Percentiles rank a stretch among this genome's conserved stretches.
phyloP scores from a whole-genome alignment of 2,797 vertebrate species.

The Sebastes umbrosus region DNA sequence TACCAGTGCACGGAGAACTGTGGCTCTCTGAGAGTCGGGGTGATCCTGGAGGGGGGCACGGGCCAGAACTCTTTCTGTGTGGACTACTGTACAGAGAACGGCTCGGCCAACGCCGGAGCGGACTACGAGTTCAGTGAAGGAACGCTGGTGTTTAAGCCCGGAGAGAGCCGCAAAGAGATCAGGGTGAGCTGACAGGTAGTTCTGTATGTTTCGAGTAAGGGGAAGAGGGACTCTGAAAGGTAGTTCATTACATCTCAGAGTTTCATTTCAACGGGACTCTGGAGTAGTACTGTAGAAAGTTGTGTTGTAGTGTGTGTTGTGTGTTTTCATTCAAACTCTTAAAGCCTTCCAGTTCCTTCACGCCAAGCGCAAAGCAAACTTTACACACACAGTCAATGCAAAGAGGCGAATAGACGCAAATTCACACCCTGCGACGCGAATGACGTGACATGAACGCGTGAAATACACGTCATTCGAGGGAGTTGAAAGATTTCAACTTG shows the following conservation, averaged over 20 bases:
- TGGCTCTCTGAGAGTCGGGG: constrained; percentile 81
- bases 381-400: no score
- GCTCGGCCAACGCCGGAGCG: constrained; percentile 90
- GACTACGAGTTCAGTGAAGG: constrained; percentile 90
- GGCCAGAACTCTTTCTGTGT: constrained; percentile 91
- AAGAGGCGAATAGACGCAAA: no score
- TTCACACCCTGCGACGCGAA: no score
- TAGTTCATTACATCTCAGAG: neutral
- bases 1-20: constrained; percentile 96
- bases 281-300: neutral
- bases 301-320: neutral
- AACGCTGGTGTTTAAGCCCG: constrained; percentile 92
- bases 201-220: no score
- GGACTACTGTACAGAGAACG: constrained; percentile 95
- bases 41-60: constrained; percentile 84
- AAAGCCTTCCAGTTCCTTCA: neutral
- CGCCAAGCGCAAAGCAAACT: no score
- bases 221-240: no score
- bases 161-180: constrained; percentile 91
- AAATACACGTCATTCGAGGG: no score
- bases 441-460: no score
- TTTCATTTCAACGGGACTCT: neutral
- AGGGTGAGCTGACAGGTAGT: constrained; percentile 72
- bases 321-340: neutral
- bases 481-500: no score